phyloP scores from a whole-genome alignment of 2,888 invertebrate genomes.

The Heliconius aoede region DNA sequence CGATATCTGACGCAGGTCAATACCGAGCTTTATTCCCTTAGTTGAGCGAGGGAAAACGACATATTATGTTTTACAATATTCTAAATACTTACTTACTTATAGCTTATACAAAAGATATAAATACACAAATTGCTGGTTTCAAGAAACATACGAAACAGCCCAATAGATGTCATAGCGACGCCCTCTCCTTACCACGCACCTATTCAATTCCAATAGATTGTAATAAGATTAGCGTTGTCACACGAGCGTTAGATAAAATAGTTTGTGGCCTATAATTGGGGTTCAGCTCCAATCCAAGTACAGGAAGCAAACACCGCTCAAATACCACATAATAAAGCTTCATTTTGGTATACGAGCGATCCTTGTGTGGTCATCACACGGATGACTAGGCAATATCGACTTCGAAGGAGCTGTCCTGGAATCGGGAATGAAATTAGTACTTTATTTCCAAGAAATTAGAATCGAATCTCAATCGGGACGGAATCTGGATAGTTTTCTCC shows the following conservation, averaged over 20 bases:
- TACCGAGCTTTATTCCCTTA: too few relatives aligned
- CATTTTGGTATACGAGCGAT: slow-evolving; percentile 51
- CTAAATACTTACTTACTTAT: too few relatives aligned
- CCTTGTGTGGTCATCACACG: slow-evolving; percentile 77
- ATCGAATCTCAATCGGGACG: slow-evolving; percentile 52
- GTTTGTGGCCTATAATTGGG: slow-evolving; percentile 83
- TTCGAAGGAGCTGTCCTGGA: slow-evolving; percentile 64
- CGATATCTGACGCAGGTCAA: too few relatives aligned
- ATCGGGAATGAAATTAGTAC: slow-evolving; percentile 28
- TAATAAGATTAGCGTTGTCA: slow-evolving; percentile 82
- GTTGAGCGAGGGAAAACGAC: too few relatives aligned
- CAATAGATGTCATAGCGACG: slow-evolving; percentile 39
- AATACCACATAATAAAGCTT: slow-evolving; percentile 52
- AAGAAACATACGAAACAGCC: neutral
- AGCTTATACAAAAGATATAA: neutral
- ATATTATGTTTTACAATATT: neutral
- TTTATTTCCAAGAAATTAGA: slow-evolving; percentile 45
- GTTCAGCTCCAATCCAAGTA: slow-evolving; percentile 54
- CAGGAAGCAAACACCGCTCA: slow-evolving; percentile 55
- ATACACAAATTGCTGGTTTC: too few relatives aligned
- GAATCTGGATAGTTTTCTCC: slow-evolving; percentile 67
- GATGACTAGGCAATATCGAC: slow-evolving; percentile 83
- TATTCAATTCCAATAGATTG: slow-evolving; percentile 81
- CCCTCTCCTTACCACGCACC: slow-evolving; percentile 55
- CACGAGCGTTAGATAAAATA: slow-evolving; percentile 82